Evolutionary conservation across 2,113 vertebrate genomes (phyloP).

Genomic region (Pardalotus punctatus): DNA sequence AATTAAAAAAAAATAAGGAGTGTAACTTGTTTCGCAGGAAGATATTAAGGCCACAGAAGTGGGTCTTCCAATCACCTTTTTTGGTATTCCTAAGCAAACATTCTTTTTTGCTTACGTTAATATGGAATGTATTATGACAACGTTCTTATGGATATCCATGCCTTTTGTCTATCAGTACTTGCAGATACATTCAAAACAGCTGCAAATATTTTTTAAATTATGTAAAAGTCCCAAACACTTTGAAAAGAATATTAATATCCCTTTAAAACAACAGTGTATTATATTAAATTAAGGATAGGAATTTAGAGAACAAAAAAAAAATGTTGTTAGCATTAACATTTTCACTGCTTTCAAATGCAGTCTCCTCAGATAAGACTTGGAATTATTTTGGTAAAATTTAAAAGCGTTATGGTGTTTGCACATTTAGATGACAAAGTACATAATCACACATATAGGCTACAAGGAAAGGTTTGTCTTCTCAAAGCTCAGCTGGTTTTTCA

Average conservation of each 20-base stretch:
- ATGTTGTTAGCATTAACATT: slow-evolving; percentile 29
- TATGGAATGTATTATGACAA: slow-evolving; percentile 72
- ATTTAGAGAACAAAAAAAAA: slow-evolving; percentile 59
- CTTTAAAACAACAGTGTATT: slow-evolving; percentile 51
- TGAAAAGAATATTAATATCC: slow-evolving; percentile 71
- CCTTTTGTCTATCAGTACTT: slow-evolving; percentile 69
- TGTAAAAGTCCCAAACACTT: slow-evolving; percentile 70
- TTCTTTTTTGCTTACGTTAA: slow-evolving; percentile 71
- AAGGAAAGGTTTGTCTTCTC: neutral
- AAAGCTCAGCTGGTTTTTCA: neutral
- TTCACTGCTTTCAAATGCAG: slow-evolving; percentile 13
- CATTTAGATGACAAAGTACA: neutral
- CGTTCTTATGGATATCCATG: slow-evolving; percentile 61
- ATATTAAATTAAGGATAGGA: slow-evolving; percentile 62
- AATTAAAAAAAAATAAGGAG: neutral
- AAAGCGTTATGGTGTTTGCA: neutral
- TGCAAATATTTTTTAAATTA: slow-evolving; percentile 75
- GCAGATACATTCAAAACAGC: slow-evolving; percentile 72
- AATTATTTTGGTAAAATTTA: slow-evolving; percentile 29
- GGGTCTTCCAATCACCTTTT: slow-evolving; percentile 64
- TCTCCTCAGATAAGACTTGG: neutral
- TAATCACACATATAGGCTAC: neutral
- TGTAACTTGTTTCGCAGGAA: slow-evolving; percentile 48
- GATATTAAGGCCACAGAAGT: slow-evolving; percentile 28
- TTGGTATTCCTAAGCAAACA: slow-evolving; percentile 64